Evolutionary conservation across 2,888 invertebrate species (phyloP).

Genomic region (Agonum fuliginosum): DNA sequence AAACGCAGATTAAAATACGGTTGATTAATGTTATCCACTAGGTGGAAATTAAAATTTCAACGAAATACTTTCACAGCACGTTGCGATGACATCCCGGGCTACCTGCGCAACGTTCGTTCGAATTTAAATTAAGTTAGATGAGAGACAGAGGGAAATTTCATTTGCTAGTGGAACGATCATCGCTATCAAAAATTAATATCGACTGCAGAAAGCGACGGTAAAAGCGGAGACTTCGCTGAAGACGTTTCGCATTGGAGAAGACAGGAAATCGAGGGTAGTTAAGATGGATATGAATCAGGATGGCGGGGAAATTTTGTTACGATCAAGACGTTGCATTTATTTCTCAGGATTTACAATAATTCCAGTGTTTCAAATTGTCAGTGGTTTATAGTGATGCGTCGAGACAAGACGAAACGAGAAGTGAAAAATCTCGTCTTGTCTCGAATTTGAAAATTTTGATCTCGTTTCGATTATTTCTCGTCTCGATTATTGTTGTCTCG

Average conservation of each 20-base stretch:
- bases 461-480: too few relatives aligned
- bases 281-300: not conserved
- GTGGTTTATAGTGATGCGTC: too few relatives aligned
- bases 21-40: slow-evolving; percentile 40
- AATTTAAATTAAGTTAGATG: slow-evolving; percentile 37
- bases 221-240: slow-evolving; percentile 23
- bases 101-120: slow-evolving; percentile 9
- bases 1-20: slow-evolving; percentile 44
- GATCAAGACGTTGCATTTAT: not conserved
- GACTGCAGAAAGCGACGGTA: slow-evolving; percentile 29
- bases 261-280: slow-evolving; percentile 15
- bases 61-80: not conserved
- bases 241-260: not conserved
- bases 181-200: slow-evolving; percentile 50
- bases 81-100: slow-evolving; percentile 8
- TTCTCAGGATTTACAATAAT: not conserved
- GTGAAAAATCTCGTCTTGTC: too few relatives aligned
- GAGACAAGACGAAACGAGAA: too few relatives aligned
- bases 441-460: too few relatives aligned
- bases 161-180: slow-evolving; percentile 37
- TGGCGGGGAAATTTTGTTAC: not conserved
- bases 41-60: slow-evolving; percentile 46
- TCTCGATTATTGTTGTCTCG: too few relatives aligned
- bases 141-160: slow-evolving; percentile 35
- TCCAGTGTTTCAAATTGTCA: too few relatives aligned